Conservation (phyloP, 2,888 invertebrate species). For the Lamellibrachia satsuma region DNA sequence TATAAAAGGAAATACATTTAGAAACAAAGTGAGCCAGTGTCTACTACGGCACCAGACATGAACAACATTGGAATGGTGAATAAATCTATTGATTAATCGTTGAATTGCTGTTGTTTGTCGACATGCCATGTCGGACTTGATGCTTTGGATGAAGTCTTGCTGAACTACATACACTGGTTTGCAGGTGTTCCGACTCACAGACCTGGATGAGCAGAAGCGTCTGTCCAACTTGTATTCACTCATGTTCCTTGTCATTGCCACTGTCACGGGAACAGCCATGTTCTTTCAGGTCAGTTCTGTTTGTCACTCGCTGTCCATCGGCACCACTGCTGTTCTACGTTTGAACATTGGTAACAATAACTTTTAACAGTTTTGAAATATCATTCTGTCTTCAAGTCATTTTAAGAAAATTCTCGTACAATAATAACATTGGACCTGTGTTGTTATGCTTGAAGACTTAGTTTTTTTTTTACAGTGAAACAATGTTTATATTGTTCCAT, state of each 20-base stretch:
- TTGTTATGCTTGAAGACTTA: too few species aligned
- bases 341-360: not conserved
- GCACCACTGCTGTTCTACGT: not conserved
- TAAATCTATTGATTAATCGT: too few species aligned
- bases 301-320: not conserved
- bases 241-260: not conserved
- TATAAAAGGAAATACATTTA: too few species aligned
- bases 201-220: constrained; percentile 25
- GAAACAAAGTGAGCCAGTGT: too few species aligned
- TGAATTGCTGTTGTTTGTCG: not conserved
- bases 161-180: not conserved
- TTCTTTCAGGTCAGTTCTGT: constrained; percentile 41
- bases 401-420: not conserved
- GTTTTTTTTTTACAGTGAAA: too few species aligned
- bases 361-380: too few species aligned
- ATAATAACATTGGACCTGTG: too few species aligned
- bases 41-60: too few species aligned
- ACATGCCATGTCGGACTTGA: not conserved
- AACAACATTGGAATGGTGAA: too few species aligned
- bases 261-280: not conserved
- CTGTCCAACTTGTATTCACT: not conserved
- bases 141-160: not conserved
- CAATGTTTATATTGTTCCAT: too few species aligned
- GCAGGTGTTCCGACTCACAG: constrained; percentile 35
- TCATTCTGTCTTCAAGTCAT: not conserved